Base-by-base conservation (phyloP, 2,113 vertebrate species). In the Tetrax tetrax region DNA sequence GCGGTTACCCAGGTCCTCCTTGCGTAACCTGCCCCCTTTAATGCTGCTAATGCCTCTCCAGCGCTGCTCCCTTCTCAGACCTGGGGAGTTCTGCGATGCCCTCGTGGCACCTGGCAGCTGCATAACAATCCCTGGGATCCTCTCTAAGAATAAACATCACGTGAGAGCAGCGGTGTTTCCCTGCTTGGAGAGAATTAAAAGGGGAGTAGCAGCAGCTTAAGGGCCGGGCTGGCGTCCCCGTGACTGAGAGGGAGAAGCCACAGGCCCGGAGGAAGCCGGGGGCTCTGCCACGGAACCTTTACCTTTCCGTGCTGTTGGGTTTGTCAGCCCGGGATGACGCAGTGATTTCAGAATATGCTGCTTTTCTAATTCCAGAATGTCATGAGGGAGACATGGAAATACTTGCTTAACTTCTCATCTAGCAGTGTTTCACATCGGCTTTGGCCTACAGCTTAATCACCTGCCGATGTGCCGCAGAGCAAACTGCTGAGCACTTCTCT, bases 61-160 rank as follows among this genome's bases (percentile, higher is more conserved):
- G 8, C 22, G 74, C 92, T 10, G 35, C 59, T 68, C 61, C 48
- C 35, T 29, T 12, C 4, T 28, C 60, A 0, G 64, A 37, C 13
- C 83, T 9, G 9, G 29, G 87, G 7, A 38, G 72, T 8, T 76
- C 72, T 33, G 57, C 4, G 91, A 45, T 79, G 89, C 87, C 84
- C 37, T 47, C 3, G 20, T 14, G 94, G 96, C 94, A 5, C 31
- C 27, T 7, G 71, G 85, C 96, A 76, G 91, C 79, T 90, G 1
- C 80, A 10, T 14, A 82, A 53, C 87, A 87, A 87, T 94, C 96
- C 93, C 83, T 3, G 68, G 86, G 91, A 96, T 96, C 94, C 86
- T 95, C 76, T 81, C 92, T 72, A 54, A 83, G 95, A 89, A 93
- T 85, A 95, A 90, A 41, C 74, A 45, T 91, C 95, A 80, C 1